These are phyloP conservation scores for Lerista edwardsae DNA, from an alignment of 2,797 vertebrate species.

Conservation along the genomic window DNA sequence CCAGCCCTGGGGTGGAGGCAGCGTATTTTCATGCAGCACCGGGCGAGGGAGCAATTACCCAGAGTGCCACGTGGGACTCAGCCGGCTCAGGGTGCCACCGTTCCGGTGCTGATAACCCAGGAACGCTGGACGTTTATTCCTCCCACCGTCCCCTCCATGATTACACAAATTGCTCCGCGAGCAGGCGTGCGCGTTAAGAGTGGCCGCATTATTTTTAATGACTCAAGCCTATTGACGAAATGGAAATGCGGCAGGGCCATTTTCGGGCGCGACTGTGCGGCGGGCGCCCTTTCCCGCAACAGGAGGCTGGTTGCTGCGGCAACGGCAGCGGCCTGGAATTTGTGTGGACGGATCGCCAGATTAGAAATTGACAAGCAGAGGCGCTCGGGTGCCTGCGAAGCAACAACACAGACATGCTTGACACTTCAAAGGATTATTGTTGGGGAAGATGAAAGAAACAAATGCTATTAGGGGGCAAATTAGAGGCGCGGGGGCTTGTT, in stretches of 20 bases:
- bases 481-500: conserved; percentile 10
- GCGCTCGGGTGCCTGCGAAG: conserved; percentile 45
- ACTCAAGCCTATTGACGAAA: conserved; percentile 69
- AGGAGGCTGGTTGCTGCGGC: conserved; percentile 73
- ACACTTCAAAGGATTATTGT: conserved; percentile 29
- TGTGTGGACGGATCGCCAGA: conserved; percentile 56
- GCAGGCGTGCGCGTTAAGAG: conserved; percentile 60
- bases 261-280: conserved; percentile 49
- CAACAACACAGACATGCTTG: conserved; percentile 43
- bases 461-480: conserved; percentile 41
- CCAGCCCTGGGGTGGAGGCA: no score
- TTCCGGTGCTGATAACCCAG: conserved; percentile 29
- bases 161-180: conserved; percentile 47
- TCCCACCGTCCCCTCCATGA: conserved; percentile 35
- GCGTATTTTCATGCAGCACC: no score
- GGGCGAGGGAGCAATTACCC: background rate
- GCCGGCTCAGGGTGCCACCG: background rate
- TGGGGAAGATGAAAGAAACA: conserved; percentile 40
- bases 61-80: background rate
- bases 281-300: conserved; percentile 3
- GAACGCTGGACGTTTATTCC: conserved; percentile 31
- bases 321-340: conserved; percentile 61
- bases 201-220: conserved; percentile 54
- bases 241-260: conserved; percentile 63
- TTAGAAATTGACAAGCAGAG: conserved; percentile 64